Base-by-base conservation (phyloP, 2,797 vertebrate species). In the Carcharodon carcharias region DNA sequence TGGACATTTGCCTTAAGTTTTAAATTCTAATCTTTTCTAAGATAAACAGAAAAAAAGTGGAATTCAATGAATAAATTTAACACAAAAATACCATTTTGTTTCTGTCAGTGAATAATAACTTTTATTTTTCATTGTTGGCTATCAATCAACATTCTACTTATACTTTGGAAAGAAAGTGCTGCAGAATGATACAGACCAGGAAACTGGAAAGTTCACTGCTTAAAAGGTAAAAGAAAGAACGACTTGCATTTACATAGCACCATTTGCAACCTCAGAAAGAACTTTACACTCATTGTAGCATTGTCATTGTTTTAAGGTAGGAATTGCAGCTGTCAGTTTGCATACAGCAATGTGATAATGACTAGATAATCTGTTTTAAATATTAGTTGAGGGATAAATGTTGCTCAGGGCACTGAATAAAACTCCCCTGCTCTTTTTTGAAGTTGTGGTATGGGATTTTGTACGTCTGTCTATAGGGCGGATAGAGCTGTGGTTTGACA, bases 11-110 rank as follows among this genome's bases (percentile, higher is more conserved):
- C 82, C 45, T 85, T 63, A 93, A 67, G 91, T 93, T 93, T 67
- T n/a, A 93, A 67, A 93, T 93, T 93, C 91, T 18, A 93, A 93
- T 93, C 61, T 67, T 67, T 89, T 45, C 23, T 67, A 45, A 93
- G 91, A 63, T 67, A 65, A 93, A 93, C 61, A 93, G 61, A 65
- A 65, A 93, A 92, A 93, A 93, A 14, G 18, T 35, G 45, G 61
- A 67, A 65, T 67, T 93, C 91, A 93, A 67, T 93, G 91, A 93
- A 67, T 93, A 93, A 18, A 93, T 93, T 93, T 93, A 45, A 67
- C n/a, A 18, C 21, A 93, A 65, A 67, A 61, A 93, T 93, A 65
- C 26, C 23, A 93, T 93, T 93, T 93, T 93, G 91, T 93, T 92
- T 67, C 58, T 61, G 35, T 35, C 14, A 23, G 40, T 67, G 58